Percentiles rank a stretch among this genome's conserved stretches.
These are phyloP conservation scores for Pectinophora gossypiella DNA, from an alignment of 1,140 invertebrate species.

Conservation along the genomic window DNA sequence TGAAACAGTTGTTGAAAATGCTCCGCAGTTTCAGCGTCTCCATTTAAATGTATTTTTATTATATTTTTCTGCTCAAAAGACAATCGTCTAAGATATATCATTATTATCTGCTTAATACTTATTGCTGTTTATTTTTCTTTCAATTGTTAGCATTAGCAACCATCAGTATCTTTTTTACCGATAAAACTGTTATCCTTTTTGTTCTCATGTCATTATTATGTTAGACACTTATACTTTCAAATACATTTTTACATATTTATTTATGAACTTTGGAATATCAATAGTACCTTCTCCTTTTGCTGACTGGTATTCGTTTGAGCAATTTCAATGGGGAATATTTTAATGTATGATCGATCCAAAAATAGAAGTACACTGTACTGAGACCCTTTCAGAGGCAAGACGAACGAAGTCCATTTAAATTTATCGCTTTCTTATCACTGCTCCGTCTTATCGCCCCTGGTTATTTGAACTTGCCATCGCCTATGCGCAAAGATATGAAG, in stretches of 20 bases:
- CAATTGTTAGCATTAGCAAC: too few relatives aligned
- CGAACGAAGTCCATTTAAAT: not conserved
- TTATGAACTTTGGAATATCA: not conserved
- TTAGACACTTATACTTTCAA: not conserved
- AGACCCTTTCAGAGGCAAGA: not conserved
- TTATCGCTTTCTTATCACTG: too few relatives aligned
- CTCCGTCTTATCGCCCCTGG: too few relatives aligned
- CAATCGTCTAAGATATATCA: too few relatives aligned
- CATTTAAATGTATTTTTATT: too few relatives aligned
- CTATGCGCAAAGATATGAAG: too few relatives aligned
- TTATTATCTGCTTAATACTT: too few relatives aligned
- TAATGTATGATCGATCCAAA: not conserved
- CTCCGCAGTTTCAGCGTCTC: too few relatives aligned
- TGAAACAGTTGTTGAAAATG: constrained; percentile 3
- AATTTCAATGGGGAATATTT: not conserved
- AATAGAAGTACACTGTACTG: not conserved
- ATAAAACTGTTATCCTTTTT: not conserved
- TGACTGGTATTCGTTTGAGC: not conserved
- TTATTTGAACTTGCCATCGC: too few relatives aligned
- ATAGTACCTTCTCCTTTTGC: not conserved
- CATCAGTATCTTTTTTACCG: not conserved
- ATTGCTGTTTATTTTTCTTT: too few relatives aligned
- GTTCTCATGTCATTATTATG: too few relatives aligned
- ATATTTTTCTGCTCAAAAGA: too few relatives aligned
- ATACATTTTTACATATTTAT: not conserved